Percentiles rank a stretch among this genome's conserved stretches.
Evolutionary conservation across 2,113 vertebrate species (phyloP).

Genomic region (Camelus bactrianus): DNA sequence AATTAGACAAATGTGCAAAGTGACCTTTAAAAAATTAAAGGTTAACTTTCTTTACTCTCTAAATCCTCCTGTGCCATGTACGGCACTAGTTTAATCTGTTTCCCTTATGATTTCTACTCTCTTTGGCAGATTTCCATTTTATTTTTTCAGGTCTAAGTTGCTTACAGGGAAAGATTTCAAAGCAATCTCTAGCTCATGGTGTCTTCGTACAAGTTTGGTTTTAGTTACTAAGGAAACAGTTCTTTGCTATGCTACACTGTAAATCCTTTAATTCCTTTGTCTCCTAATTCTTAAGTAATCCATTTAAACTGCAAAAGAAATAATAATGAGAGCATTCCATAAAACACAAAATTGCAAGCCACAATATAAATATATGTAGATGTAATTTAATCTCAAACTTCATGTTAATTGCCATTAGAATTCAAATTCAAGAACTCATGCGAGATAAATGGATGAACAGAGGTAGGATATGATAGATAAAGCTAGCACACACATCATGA

Average conservation of each 20-base stretch:
- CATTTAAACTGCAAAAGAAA: constrained; percentile 70
- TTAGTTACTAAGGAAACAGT: constrained; percentile 73
- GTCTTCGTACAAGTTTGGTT: constrained; percentile 52
- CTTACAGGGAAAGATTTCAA: constrained; percentile 77
- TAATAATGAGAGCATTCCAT: constrained; percentile 30
- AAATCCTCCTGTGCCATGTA: constrained; percentile 76
- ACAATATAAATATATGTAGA: background rate
- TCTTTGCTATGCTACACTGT: constrained; percentile 47
- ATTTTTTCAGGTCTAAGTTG: constrained; percentile 73
- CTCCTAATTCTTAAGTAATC: constrained; percentile 75
- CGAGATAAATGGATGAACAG: background rate
- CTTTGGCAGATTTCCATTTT: constrained; percentile 61
- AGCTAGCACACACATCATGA: background rate
- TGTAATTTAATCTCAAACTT: constrained; percentile 9
- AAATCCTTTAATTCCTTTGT: constrained; percentile 58
- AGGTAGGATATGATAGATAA: background rate
- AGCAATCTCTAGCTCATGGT: constrained; percentile 67
- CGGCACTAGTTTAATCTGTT: constrained; percentile 73
- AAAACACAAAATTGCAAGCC: background rate
- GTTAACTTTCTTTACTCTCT: constrained; percentile 84
- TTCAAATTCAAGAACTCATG: constrained; percentile 3
- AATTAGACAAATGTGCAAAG: constrained; percentile 40
- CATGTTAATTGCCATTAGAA: constrained; percentile 51
- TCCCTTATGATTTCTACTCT: constrained; percentile 73
- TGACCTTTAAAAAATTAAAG: constrained; percentile 75